Conservation (phyloP, 2,797 vertebrate genomes). For the Ptychobarbus kaznakovi region DNA sequence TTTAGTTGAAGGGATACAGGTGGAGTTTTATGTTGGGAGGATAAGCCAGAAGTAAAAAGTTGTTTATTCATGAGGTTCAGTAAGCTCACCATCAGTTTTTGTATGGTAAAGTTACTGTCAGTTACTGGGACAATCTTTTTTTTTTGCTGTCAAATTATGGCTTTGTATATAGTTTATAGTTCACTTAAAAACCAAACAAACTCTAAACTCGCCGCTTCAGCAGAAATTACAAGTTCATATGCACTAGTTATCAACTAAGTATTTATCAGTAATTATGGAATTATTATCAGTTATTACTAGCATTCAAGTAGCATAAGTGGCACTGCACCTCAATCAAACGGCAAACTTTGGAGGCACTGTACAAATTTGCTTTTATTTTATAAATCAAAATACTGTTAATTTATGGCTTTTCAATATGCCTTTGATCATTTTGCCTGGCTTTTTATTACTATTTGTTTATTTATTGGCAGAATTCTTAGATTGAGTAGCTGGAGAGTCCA, state of each 20-base stretch:
- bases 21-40: conserved; percentile 13
- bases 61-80: conserved; percentile 1
- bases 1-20: neutral
- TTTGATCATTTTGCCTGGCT: neutral
- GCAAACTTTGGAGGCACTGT: neutral
- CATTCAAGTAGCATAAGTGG: neutral
- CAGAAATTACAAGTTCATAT: neutral
- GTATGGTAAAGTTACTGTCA: conserved; percentile 9
- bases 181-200: neutral
- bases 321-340: neutral
- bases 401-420: neutral
- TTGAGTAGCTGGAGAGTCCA: neutral
- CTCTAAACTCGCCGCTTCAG: neutral
- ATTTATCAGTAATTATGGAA: neutral
- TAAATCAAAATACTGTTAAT: neutral
- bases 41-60: neutral
- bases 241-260: neutral
- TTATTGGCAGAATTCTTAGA: neutral
- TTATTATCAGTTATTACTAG: neutral
- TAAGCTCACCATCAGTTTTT: neutral
- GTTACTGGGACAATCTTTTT: neutral
- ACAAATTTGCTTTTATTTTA: neutral
- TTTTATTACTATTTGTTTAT: conserved; percentile 2
- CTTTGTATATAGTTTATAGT: conserved; percentile 5
- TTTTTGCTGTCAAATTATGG: neutral